Evolutionary conservation across 37 sponge, comb jelly and placozoan species (phyloP).

Genomic region (Geodia barretti): DNA sequence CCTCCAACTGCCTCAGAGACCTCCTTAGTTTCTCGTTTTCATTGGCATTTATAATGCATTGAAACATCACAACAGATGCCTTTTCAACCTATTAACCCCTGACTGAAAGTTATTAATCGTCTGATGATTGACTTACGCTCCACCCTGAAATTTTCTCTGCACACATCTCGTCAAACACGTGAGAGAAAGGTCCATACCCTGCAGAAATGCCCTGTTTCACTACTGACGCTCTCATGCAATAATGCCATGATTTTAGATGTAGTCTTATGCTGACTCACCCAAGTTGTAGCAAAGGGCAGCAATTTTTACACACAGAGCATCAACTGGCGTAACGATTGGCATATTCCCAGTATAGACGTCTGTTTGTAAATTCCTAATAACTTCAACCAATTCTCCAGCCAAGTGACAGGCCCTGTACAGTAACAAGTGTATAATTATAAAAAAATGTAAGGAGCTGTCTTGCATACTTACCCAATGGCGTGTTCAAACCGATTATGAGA

Average conservation of each 20-base stretch:
- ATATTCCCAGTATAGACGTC: not conserved
- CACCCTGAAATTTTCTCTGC: not conserved
- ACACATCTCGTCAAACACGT: constrained; percentile 36
- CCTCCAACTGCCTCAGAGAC: not conserved
- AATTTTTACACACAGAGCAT: constrained; percentile 39
- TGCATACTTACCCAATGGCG: constrained; percentile 48
- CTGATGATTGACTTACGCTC: not conserved
- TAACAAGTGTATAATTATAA: not conserved
- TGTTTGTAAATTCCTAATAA: not conserved
- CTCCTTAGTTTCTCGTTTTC: not conserved
- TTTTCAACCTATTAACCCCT: not conserved
- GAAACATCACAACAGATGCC: not conserved
- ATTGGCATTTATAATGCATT: not conserved
- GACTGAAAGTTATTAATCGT: too few species aligned
- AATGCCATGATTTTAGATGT: not conserved
- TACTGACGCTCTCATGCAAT: not conserved
- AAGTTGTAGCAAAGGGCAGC: constrained; percentile 50
- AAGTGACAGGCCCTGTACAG: constrained; percentile 23
- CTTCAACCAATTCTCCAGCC: constrained; percentile 51
- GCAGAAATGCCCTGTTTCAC: not conserved
- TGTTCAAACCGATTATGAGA: constrained; percentile 66
- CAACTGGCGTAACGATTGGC: constrained; percentile 26
- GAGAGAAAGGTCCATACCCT: constrained; percentile 70
- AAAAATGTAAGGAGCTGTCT: not conserved
- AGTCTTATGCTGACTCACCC: constrained; percentile 19